Percentiles rank a stretch among this genome's conserved stretches.
phyloP scores from a whole-genome alignment of 2,797 vertebrate species.

The Crypturellus tataupa region DNA sequence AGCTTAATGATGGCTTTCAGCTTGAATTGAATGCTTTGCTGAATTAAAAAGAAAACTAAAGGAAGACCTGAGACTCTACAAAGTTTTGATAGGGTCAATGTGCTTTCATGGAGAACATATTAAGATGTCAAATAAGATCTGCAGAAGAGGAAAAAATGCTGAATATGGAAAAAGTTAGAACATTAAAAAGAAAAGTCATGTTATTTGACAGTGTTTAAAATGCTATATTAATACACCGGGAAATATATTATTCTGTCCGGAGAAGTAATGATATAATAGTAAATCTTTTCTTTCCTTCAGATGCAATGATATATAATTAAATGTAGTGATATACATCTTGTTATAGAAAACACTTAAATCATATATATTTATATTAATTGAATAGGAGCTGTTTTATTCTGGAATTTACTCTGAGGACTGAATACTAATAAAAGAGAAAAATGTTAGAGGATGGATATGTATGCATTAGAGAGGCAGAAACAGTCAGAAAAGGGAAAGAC shows the following conservation, averaged over 20 bases:
- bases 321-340: not conserved
- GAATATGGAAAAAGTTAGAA: not conserved
- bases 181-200: accelerated
- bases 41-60: not conserved
- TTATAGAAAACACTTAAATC: not conserved
- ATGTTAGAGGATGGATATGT: not conserved
- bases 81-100: not conserved
- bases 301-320: not conserved
- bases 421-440: not conserved
- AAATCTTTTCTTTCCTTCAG: not conserved
- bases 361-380: not conserved
- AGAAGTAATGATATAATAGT: not conserved
- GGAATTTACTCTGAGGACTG: not conserved
- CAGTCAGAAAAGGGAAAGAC: not conserved
- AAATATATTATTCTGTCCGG: not conserved
- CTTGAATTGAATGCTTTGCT: not conserved
- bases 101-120: not conserved
- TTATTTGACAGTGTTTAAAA: not conserved
- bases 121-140: not conserved
- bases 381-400: not conserved
- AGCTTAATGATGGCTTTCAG: not conserved
- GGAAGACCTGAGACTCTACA: not conserved
- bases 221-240: not conserved
- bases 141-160: not conserved
- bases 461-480: not conserved